These are phyloP conservation scores for Puffinus mauretanicus DNA, from an alignment of 2,113 vertebrate genomes.

Conservation along the genomic window DNA sequence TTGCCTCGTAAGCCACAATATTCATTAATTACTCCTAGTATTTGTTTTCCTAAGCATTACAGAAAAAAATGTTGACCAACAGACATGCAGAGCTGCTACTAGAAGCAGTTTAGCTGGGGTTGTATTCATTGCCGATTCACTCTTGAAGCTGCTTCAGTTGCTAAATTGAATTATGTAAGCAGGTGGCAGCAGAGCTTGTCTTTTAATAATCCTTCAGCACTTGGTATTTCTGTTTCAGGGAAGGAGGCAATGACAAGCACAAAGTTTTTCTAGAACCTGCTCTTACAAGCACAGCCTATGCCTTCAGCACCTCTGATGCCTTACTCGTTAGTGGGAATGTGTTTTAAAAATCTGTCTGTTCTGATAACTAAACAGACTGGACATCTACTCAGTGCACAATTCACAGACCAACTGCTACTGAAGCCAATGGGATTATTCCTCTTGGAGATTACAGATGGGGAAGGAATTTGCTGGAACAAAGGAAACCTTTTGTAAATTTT, in stretches of 20 bases:
- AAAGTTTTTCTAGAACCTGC: background rate
- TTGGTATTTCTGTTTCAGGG: background rate
- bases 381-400: background rate
- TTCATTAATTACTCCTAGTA: background rate
- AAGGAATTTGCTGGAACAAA: background rate
- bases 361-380: background rate
- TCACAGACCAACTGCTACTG: background rate
- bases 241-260: background rate
- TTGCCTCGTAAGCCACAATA: background rate
- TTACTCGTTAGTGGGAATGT: background rate
- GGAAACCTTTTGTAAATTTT: background rate
- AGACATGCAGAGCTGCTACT: background rate
- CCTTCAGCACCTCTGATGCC: background rate
- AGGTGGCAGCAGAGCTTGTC: slow-evolving; percentile 63
- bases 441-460: background rate
- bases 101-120: background rate
- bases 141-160: background rate
- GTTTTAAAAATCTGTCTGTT: background rate
- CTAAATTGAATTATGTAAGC: background rate
- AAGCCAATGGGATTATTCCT: background rate
- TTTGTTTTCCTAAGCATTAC: background rate
- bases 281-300: background rate
- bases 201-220: background rate
- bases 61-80: fast-evolving
- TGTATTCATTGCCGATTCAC: background rate